Percentiles rank a stretch among this genome's conserved stretches.
Evolutionary conservation across 2,113 vertebrate genomes (phyloP).

Genomic region (Heptranchias perlo): DNA sequence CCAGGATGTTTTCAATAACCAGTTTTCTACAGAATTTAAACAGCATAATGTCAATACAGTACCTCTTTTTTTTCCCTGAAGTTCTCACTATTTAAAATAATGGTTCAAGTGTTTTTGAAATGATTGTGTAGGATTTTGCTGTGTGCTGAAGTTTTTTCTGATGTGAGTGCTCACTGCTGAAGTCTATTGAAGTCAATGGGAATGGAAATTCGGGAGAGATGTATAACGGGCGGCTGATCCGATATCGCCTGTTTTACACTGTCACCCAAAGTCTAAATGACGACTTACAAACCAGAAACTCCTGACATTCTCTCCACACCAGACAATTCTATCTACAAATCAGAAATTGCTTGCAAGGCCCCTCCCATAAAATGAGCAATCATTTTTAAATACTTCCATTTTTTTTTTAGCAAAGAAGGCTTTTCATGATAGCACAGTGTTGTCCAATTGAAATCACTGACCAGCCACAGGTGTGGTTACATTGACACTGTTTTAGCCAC

Average conservation of each 20-base stretch:
- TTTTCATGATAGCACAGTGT: not conserved
- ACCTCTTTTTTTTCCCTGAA: constrained; percentile 19
- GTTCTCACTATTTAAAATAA: not conserved
- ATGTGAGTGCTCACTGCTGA: not conserved
- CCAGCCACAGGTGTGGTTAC: too few relatives aligned
- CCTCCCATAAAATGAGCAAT: not conserved
- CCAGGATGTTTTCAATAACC: constrained; percentile 16
- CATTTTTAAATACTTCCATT: not conserved
- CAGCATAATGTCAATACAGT: constrained; percentile 41
- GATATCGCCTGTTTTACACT: not conserved
- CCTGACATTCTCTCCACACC: not conserved
- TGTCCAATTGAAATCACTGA: not conserved
- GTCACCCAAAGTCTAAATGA: not conserved
- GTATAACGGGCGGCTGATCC: not conserved
- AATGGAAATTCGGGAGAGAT: not conserved
- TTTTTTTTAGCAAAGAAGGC: not conserved
- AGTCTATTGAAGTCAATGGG: not conserved
- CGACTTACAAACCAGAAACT: not conserved
- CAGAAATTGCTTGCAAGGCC: not conserved
- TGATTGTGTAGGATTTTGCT: not conserved
- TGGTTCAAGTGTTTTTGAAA: not conserved
- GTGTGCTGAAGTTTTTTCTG: not conserved
- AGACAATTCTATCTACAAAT: not conserved
- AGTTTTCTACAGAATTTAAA: constrained; percentile 35
- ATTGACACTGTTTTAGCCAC: not conserved